Conservation (phyloP, 2,797 vertebrate genomes). For the Benthosema pterotum region DNA sequence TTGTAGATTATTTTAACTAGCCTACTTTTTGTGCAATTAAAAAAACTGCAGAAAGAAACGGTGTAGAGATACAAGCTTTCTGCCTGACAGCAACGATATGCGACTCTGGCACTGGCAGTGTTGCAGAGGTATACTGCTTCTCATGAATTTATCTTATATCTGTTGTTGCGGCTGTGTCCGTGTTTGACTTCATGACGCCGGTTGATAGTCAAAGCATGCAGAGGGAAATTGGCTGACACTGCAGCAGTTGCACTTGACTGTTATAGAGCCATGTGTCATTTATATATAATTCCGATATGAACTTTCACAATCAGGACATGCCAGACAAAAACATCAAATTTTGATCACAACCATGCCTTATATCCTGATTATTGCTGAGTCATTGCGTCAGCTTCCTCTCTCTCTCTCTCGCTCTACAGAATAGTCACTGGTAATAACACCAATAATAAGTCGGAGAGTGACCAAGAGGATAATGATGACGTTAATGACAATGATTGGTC, state of each 20-base stretch:
- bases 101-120: not conserved
- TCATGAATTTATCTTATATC: not conserved
- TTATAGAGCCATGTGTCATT: not conserved
- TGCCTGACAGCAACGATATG: too few relatives aligned
- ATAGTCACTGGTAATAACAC: slow-evolving; percentile 95
- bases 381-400: slow-evolving; percentile 7
- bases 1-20: too few relatives aligned
- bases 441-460: slow-evolving; percentile 97
- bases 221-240: not conserved
- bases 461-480: slow-evolving; percentile 98
- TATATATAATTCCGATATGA: not conserved
- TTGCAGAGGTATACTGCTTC: not conserved
- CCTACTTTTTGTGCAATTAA: not conserved
- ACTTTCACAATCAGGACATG: not conserved
- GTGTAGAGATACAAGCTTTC: too few relatives aligned
- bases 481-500: slow-evolving; percentile 99
- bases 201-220: not conserved
- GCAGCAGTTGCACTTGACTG: not conserved
- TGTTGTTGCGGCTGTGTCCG: too few relatives aligned
- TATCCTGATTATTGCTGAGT: slow-evolving; percentile 26
- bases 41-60: too few relatives aligned
- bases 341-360: slow-evolving; percentile 19
- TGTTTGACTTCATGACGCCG: too few relatives aligned
- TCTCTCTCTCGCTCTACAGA: slow-evolving; percentile 68
- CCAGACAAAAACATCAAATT: not conserved